Conservation (phyloP, 2,888 invertebrate species). For the Drosophila multiciliata region DNA sequence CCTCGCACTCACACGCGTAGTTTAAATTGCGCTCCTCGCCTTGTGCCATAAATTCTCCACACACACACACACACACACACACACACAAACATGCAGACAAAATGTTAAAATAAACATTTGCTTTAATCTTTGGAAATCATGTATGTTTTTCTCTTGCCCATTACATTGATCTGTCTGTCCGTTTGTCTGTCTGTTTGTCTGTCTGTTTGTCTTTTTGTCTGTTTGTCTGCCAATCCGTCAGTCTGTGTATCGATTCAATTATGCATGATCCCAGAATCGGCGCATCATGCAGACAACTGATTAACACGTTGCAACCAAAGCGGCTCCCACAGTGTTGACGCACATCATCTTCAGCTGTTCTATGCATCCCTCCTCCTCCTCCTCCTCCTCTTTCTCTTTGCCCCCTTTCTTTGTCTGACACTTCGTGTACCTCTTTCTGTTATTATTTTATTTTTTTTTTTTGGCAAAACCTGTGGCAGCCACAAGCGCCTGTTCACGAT, state of each 20-base stretch:
- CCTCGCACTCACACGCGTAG: slow-evolving; percentile 74
- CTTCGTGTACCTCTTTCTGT: neutral
- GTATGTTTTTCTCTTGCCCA: neutral
- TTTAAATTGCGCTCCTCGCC: slow-evolving; percentile 71
- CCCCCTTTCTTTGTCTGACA: neutral
- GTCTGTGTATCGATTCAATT: slow-evolving; percentile 70
- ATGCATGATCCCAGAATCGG: slow-evolving; percentile 55
- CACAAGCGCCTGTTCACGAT: slow-evolving; percentile 42
- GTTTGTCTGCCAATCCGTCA: slow-evolving; percentile 6
- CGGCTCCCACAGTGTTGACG: slow-evolving; percentile 59
- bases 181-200: neutral
- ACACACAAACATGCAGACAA: slow-evolving; percentile 22
- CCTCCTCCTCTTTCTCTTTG: neutral
- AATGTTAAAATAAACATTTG: slow-evolving; percentile 59
- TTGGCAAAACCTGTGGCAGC: slow-evolving; percentile 54
- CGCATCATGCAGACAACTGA: slow-evolving; percentile 71
- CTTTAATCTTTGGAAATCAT: slow-evolving; percentile 36
- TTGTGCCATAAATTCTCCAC: slow-evolving; percentile 71
- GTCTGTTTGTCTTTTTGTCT: neutral
- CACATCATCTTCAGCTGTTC: slow-evolving; percentile 15
- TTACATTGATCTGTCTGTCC: neutral
- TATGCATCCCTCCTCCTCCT: neutral
- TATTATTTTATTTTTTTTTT: slow-evolving; percentile 14
- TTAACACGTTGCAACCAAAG: slow-evolving; percentile 58
- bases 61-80: slow-evolving; percentile 10